phyloP scores from a whole-genome alignment of 2,113 vertebrate species.

The Edolisoma coerulescens region DNA sequence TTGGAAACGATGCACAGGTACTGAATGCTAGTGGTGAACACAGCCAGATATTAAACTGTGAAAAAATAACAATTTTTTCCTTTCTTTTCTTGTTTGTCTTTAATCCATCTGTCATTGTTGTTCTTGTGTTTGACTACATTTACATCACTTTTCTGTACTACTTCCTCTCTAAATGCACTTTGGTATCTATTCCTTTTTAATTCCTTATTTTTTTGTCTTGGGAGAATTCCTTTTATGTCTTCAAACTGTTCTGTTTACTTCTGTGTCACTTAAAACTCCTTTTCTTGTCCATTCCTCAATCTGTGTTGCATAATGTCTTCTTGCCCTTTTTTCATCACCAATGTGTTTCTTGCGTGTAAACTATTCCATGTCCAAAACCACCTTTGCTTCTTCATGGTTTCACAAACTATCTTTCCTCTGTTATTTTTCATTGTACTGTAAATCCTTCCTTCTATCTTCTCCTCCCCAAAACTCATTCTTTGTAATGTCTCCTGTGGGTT shows the following conservation, averaged over 20 bases:
- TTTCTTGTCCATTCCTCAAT: background rate
- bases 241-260: background rate
- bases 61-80: conserved; percentile 76
- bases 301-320: background rate
- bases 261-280: background rate
- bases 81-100: conserved; percentile 72
- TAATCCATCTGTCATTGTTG: conserved; percentile 44
- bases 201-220: background rate
- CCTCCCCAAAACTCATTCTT: background rate
- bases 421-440: background rate
- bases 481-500: conserved; percentile 27
- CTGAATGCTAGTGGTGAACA: conserved; percentile 73
- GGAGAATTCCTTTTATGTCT: conserved; percentile 7
- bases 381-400: background rate
- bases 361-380: background rate
- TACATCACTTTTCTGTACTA: background rate
- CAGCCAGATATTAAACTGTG: conserved; percentile 59
- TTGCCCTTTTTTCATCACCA: background rate
- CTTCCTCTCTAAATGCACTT: background rate
- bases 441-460: background rate
- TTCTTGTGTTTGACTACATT: conserved; percentile 4
- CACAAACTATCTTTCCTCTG: background rate
- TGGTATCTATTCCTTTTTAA: background rate
- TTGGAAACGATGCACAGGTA: conserved; percentile 99
- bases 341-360: background rate